Conservation (phyloP, 2,113 vertebrate species). For the Phaethon lepturus region DNA sequence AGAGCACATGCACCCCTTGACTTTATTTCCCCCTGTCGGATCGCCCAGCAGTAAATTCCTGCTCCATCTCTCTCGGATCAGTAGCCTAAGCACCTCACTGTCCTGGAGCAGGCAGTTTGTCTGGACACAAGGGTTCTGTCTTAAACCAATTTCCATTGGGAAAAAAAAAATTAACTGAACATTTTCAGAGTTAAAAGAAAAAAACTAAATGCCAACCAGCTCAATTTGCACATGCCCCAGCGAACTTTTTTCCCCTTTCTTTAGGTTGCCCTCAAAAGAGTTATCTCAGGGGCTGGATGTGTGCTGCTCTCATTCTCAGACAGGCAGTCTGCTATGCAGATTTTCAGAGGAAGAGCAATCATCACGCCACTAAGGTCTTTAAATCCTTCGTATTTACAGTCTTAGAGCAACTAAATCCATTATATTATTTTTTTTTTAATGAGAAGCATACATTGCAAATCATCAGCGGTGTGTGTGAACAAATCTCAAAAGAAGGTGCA, state of each 20-base stretch:
- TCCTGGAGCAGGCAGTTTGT: not conserved
- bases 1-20: not conserved
- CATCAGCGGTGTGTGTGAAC: not conserved
- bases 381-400: not conserved
- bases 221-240: not conserved
- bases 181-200: not conserved
- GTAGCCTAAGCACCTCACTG: not conserved
- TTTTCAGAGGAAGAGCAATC: slow-evolving; percentile 5
- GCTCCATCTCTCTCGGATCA: not conserved
- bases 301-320: not conserved
- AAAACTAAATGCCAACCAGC: not conserved
- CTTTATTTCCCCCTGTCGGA: not conserved
- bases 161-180: too few species aligned
- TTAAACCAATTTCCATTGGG: too few species aligned
- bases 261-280: not conserved
- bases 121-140: too few species aligned
- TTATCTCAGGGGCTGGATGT: not conserved
- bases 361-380: not conserved
- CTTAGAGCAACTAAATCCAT: slow-evolving; percentile 22
- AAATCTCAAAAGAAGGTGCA: not conserved
- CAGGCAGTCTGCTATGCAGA: not conserved
- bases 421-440: slow-evolving; percentile 21
- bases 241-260: not conserved
- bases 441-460: not conserved
- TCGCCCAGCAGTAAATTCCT: not conserved